Evolutionary conservation across 2,113 vertebrate genomes (phyloP).

Genomic region (Leptodactylus fuscus): DNA sequence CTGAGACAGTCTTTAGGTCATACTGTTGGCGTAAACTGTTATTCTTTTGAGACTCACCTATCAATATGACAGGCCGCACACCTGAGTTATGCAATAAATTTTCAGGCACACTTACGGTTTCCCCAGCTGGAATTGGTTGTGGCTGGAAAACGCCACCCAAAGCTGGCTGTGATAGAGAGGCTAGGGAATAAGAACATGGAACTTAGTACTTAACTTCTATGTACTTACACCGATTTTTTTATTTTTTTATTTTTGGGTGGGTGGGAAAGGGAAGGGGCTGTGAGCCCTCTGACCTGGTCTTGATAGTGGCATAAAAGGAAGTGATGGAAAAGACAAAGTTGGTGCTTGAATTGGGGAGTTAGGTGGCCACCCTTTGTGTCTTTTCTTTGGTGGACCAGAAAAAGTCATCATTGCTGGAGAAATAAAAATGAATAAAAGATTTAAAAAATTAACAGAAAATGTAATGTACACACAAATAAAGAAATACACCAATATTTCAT

Average conservation of each 20-base stretch:
- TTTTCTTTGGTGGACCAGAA: conserved; percentile 95
- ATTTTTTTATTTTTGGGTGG: no score
- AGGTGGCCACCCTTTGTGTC: conserved; percentile 94
- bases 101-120: conserved; percentile 96
- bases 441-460: no score
- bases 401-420: conserved; percentile 81
- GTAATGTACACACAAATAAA: background rate
- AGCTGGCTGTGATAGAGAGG: conserved; percentile 80
- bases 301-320: conserved; percentile 81
- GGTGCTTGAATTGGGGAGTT: conserved; percentile 80
- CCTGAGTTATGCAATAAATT: conserved; percentile 92
- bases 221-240: no score
- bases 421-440: conserved; percentile 50
- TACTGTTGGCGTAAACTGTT: background rate
- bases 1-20: background rate
- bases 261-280: no score
- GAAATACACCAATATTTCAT: background rate
- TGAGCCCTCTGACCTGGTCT: conserved; percentile 75
- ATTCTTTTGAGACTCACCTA: conserved; percentile 77
- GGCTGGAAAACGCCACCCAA: conserved; percentile 90
- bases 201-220: no score
- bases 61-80: conserved; percentile 95
- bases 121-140: conserved; percentile 89
- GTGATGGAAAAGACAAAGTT: conserved; percentile 80
- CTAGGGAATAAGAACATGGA: conserved; percentile 68